Evolutionary conservation across 2,113 vertebrate genomes (phyloP), one percentile per base, ranked within the genome.

Genomic region (Protobothrops flavoviridis): DNA sequence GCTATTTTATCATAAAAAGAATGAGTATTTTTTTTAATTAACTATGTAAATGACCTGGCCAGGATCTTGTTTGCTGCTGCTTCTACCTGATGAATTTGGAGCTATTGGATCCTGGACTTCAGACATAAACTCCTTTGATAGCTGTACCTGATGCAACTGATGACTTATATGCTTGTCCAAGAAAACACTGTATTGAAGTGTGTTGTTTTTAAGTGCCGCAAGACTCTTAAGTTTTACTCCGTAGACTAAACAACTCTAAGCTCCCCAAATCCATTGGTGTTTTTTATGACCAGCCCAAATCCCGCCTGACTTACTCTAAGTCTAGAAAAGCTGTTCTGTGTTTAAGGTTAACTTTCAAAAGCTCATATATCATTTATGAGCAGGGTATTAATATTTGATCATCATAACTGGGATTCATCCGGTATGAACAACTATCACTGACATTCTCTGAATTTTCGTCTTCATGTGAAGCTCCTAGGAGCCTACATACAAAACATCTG

Each of bases 291-390:
- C 50, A 91, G 85, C 26, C 15, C 69, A 94, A 94, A 85, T 29
- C 52, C 52, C 13, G 17, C 8, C 20, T 39, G 45, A 61, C 85
- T 81, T 81, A 39, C 33, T 81, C 39, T 43, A 81, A 81, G 74
- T 81, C 74, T 81, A 81, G 74, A 81, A 81, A 81, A 81, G 33
- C 33, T 87, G 26, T 21, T 10, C n/a, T 53, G 74, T 24, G 74
- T 87, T 90, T 94, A 93, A 91, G 87, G 74, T 94, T 90, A 94
- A 48, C 81, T 92, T 90, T 45, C 50, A 87, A 90, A 91, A 93
- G 15, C 33, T 64, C 48, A 93, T 89, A 20, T 57, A 91, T 94
- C 26, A 92, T 90, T 86, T 53, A 64, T 92, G 87, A 94, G 55
- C 29, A 7, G 33, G 45, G 61, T 86, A 55, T 94, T 88, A 92